Conservation (phyloP, 23 tunicate genomes). For the Phallusia fumigata region DNA sequence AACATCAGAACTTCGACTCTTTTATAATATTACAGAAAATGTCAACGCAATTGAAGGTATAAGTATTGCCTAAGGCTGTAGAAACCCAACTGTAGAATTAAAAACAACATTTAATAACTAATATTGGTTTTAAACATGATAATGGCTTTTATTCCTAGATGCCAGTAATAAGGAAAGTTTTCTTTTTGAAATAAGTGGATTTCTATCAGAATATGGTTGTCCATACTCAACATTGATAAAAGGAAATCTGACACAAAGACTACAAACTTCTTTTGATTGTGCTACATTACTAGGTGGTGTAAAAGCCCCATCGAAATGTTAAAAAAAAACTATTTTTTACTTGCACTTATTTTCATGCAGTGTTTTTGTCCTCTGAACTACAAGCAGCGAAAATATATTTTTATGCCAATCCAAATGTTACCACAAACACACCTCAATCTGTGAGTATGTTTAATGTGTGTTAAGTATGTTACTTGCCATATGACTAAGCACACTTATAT, state of each 20-base stretch:
- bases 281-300: constrained; percentile 20
- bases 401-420: constrained; percentile 36
- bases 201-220: constrained; percentile 78
- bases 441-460: no score
- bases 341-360: constrained; percentile 13
- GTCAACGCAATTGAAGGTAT: constrained; percentile 33
- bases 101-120: no score
- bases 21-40: constrained; percentile 60
- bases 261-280: constrained; percentile 38
- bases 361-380: constrained; percentile 73
- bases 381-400: constrained; percentile 86
- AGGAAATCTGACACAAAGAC: constrained; percentile 45
- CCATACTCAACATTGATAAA: constrained; percentile 55
- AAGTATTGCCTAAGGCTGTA: no score
- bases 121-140: not conserved
- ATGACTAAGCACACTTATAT: no score
- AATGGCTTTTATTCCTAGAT: constrained; percentile 19
- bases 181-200: constrained; percentile 73
- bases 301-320: not conserved
- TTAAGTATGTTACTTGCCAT: no score
- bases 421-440: not conserved
- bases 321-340: not conserved
- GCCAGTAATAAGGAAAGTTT: constrained; percentile 46
- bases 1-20: constrained; percentile 44
- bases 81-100: no score